These are phyloP conservation scores for Sinelater perroti DNA, from an alignment of 2,888 invertebrate species.

Conservation along the genomic window DNA sequence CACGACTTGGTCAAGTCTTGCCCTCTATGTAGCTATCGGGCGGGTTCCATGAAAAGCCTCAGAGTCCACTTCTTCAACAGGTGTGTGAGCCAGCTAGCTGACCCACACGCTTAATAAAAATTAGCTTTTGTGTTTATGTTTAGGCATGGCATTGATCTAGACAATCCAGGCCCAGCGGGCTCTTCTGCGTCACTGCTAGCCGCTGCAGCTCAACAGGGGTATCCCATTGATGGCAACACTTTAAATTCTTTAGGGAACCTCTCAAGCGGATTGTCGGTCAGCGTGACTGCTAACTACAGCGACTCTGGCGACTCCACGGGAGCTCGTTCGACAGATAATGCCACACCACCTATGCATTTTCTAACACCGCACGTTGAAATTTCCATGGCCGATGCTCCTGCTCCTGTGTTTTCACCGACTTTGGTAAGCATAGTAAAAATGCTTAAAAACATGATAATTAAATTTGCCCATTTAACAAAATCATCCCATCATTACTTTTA, in stretches of 20 bases:
- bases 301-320: conserved; percentile 86
- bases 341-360: conserved; percentile 91
- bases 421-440: conserved; percentile 53
- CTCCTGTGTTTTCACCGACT: conserved; percentile 68
- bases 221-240: conserved; percentile 60
- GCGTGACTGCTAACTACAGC: conserved; percentile 69
- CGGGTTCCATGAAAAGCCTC: conserved; percentile 89
- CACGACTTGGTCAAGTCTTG: conserved; percentile 91
- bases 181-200: conserved; percentile 80
- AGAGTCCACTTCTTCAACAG: conserved; percentile 90
- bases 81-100: conserved; percentile 55
- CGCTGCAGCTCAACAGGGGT: conserved; percentile 63
- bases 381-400: conserved; percentile 85
- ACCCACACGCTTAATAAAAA: too few species aligned
- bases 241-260: conserved; percentile 68
- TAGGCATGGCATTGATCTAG: conserved; percentile 88
- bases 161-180: conserved; percentile 86
- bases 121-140: not conserved
- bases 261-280: conserved; percentile 67
- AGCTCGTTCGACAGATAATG: conserved; percentile 83
- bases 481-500: too few species aligned
- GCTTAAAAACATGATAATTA: not conserved
- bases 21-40: conserved; percentile 87
- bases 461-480: too few species aligned
- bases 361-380: conserved; percentile 91